phyloP scores from a whole-genome alignment of 2,888 invertebrate species.

The Macrophya annulata region DNA sequence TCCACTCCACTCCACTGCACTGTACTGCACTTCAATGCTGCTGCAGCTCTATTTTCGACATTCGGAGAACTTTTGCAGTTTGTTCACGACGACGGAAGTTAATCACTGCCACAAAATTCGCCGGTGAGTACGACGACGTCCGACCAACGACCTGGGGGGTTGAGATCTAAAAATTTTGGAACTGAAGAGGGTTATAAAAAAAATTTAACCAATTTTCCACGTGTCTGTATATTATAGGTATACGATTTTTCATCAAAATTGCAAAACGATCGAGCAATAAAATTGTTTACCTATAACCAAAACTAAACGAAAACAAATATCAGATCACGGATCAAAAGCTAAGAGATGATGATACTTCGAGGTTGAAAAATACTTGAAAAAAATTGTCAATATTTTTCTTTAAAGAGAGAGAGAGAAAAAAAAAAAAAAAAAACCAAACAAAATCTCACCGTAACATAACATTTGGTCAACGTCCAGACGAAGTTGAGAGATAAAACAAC shows the following conservation, averaged over 20 bases:
- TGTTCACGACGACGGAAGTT: conserved; percentile 7
- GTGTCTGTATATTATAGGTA: too few species aligned
- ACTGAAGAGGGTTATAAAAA: background rate
- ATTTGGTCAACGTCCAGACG: conserved; percentile 22
- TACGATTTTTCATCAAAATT: background rate
- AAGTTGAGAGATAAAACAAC: background rate
- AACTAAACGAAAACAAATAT: background rate
- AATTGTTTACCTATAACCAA: background rate
- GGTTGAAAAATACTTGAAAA: conserved; percentile 20
- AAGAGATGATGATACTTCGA: background rate
- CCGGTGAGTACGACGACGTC: background rate
- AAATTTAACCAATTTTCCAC: too few species aligned
- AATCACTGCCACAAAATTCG: conserved; percentile 38
- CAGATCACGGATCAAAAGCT: background rate
- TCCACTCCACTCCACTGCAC: background rate
- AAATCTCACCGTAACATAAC: conserved; percentile 25
- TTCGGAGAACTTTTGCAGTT: conserved; percentile 41
- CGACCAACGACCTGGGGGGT: background rate
- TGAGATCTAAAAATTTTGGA: background rate
- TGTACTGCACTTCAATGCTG: background rate
- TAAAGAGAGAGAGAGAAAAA: too few species aligned
- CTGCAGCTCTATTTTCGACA: background rate
- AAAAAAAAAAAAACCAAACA: background rate
- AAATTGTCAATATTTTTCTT: conserved; percentile 45
- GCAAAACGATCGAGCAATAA: background rate